Conservation (phyloP, 2,113 vertebrate genomes). For the Oryzias curvinotus region DNA sequence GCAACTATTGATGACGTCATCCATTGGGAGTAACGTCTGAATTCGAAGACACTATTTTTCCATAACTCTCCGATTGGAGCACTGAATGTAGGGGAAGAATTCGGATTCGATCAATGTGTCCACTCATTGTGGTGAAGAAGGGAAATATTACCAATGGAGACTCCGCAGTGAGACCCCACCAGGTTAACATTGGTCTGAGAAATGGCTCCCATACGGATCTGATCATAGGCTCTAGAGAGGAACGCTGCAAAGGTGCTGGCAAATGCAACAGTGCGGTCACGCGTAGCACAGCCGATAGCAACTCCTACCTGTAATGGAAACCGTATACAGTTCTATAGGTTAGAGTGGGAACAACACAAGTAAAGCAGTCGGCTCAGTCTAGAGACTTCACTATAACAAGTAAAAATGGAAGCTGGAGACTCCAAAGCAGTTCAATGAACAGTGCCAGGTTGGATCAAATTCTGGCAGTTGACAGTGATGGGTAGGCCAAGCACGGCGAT, state of each 20-base stretch:
- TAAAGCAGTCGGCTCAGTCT: not conserved
- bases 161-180: constrained; percentile 84
- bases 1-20: too few species aligned
- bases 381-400: not conserved
- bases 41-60: too few species aligned
- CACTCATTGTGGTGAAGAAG: not conserved
- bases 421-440: constrained; percentile 37
- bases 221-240: constrained; percentile 84
- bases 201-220: constrained; percentile 88
- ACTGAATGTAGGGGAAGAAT: too few species aligned
- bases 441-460: constrained; percentile 47
- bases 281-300: constrained; percentile 82
- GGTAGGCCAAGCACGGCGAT: not conserved
- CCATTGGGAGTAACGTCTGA: too few species aligned
- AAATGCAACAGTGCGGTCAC: constrained; percentile 80
- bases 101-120: too few species aligned
- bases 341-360: not conserved
- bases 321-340: not conserved
- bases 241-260: constrained; percentile 85
- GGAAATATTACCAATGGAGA: constrained; percentile 79
- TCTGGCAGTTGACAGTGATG: constrained; percentile 14
- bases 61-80: too few species aligned
- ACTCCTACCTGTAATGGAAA: constrained; percentile 78
- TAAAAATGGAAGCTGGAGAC: not conserved
- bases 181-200: constrained; percentile 86